These are phyloP conservation scores for Caradrina kadenii DNA, from an alignment of 2,888 invertebrate genomes.

Conservation along the genomic window DNA sequence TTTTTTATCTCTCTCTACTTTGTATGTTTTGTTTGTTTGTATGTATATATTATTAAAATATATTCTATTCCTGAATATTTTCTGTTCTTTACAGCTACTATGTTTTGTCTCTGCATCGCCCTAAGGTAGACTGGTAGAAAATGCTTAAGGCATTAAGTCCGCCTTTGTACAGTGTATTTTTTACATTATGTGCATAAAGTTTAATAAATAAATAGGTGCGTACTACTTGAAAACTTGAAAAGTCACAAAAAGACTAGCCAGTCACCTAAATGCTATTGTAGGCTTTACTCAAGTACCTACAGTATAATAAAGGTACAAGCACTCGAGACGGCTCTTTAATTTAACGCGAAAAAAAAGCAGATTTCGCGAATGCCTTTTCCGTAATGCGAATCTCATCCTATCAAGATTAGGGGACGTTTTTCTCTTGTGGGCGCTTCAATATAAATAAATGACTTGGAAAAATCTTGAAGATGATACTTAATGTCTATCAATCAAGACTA, in stretches of 20 bases:
- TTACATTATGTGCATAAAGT: no score
- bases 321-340: neutral
- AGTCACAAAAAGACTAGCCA: neutral
- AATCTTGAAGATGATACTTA: conserved; percentile 19
- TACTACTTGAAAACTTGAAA: no score
- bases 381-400: conserved; percentile 18
- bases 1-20: no score
- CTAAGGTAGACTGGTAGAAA: no score
- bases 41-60: no score
- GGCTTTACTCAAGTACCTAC: neutral
- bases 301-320: neutral
- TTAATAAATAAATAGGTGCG: no score
- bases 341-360: neutral
- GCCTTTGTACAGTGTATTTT: no score
- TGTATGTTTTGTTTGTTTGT: no score
- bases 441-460: conserved; percentile 12
- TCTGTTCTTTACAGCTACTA: no score
- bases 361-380: neutral
- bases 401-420: neutral
- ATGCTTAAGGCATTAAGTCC: no score
- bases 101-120: no score
- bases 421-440: conserved; percentile 1
- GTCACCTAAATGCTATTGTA: neutral
- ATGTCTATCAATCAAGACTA: conserved; percentile 21
- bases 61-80: no score